A percentile compares a stretch with the other conserved stretches of the same genome.
phyloP scores from a whole-genome alignment of 2,113 vertebrate species.

The Aphyosemion australe region DNA sequence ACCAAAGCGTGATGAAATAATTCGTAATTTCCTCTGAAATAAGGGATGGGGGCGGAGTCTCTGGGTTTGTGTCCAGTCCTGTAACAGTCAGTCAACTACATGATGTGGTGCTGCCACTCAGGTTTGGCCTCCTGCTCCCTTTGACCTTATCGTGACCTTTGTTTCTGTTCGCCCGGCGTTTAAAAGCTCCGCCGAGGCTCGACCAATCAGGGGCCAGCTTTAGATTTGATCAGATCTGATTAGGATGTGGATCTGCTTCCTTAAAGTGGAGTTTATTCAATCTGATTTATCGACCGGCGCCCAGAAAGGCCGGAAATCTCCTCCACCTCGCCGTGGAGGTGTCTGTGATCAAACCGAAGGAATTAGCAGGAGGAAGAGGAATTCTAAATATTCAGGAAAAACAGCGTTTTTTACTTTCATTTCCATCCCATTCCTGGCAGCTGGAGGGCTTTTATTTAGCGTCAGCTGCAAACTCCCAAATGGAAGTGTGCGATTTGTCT shows the following conservation, averaged over 20 bases:
- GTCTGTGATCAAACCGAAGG: not conserved
- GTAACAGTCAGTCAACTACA: not conserved
- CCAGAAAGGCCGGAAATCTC: not conserved
- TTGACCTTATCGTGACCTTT: constrained; percentile 2
- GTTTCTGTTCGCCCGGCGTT: not conserved
- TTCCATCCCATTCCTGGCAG: constrained; percentile 4
- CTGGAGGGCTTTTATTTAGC: constrained; percentile 20
- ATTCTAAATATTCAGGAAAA: too few relatives aligned
- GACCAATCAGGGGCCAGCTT: constrained; percentile 1
- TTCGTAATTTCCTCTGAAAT: not conserved
- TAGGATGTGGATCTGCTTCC: constrained; percentile 14
- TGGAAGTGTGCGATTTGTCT: constrained; percentile 11
- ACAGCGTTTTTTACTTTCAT: not conserved
- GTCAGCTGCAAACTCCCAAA: not conserved
- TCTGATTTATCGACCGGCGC: constrained; percentile 14
- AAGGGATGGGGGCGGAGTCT: too few relatives aligned
- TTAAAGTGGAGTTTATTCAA: constrained; percentile 20
- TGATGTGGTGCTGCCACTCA: not conserved
- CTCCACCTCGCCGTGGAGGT: not conserved
- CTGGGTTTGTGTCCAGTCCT: not conserved
- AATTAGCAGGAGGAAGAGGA: not conserved
- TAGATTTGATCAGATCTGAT: constrained; percentile 11
- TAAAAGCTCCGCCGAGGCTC: constrained; percentile 2
- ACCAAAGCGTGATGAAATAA: not conserved
- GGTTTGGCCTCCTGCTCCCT: not conserved